Evolutionary conservation across 2,888 invertebrate species (phyloP).

Genomic region (Brenthis hecate): DNA sequence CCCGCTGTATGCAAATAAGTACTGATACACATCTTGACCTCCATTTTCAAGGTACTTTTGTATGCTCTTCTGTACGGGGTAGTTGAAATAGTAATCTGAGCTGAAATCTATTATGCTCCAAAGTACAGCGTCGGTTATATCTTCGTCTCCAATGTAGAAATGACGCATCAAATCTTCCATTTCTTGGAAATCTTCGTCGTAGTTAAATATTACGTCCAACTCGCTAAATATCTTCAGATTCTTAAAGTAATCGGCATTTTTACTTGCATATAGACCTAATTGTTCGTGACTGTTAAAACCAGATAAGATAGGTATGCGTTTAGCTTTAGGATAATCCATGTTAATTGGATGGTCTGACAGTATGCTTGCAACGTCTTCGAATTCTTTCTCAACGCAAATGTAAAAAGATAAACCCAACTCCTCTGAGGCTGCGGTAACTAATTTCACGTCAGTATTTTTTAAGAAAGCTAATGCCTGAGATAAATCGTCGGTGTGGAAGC

Average conservation of each 20-base stretch:
- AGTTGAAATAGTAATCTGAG: conserved; percentile 51
- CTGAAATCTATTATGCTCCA: conserved; percentile 47
- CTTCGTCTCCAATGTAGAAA: conserved; percentile 59
- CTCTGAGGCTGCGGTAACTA: conserved; percentile 38
- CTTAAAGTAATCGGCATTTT: conserved; percentile 40
- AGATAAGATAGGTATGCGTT: conserved; percentile 52
- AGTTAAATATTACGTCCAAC: conserved; percentile 44
- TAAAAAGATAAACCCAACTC: conserved; percentile 31
- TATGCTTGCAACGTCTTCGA: conserved; percentile 42
- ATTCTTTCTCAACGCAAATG: conserved; percentile 42
- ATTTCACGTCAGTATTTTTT: conserved; percentile 27
- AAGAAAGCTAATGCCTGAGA: conserved; percentile 47
- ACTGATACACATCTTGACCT: conserved; percentile 50
- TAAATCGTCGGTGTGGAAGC: conserved; percentile 45
- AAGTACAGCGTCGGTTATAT: conserved; percentile 41
- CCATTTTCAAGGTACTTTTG: conserved; percentile 49
- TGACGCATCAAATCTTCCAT: conserved; percentile 46
- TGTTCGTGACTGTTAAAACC: conserved; percentile 59
- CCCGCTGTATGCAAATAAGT: conserved; percentile 58
- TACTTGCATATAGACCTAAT: conserved; percentile 34
- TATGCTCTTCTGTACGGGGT: conserved; percentile 49
- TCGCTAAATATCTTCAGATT: conserved; percentile 38
- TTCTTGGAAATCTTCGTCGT: conserved; percentile 42
- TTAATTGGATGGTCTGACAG: conserved; percentile 51
- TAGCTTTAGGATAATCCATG: conserved; percentile 48